Evolutionary conservation across 2,888 invertebrate genomes (phyloP).

Genomic region (Drosophila neoperkinsi): DNA sequence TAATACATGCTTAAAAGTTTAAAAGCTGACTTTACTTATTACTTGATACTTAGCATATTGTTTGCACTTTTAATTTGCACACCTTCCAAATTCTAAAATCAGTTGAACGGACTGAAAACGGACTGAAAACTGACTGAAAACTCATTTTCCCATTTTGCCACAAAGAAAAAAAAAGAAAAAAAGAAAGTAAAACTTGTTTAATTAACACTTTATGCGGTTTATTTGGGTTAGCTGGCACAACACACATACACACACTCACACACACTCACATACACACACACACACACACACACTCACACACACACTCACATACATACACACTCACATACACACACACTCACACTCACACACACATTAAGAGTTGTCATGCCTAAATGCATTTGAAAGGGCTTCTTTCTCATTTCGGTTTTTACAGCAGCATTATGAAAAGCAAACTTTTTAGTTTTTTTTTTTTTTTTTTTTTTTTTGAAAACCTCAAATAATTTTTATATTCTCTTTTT

Average conservation of each 20-base stretch:
- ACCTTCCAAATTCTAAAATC: constrained; percentile 2
- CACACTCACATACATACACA: constrained; percentile 1
- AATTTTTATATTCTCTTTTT: constrained; percentile 41
- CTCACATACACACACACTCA: constrained; percentile 8
- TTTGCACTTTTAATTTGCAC: not conserved
- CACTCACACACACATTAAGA: constrained; percentile 2
- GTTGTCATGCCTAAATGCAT: constrained; percentile 54
- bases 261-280: constrained; percentile 15
- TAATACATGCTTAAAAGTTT: not conserved
- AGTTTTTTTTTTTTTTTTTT: not conserved
- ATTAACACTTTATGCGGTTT: constrained; percentile 69
- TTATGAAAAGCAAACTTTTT: constrained; percentile 40
- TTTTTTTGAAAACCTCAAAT: constrained; percentile 34
- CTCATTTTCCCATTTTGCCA: constrained; percentile 24
- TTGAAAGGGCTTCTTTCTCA: constrained; percentile 65
- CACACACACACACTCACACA: constrained; percentile 4
- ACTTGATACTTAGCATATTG: not conserved
- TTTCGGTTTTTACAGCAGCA: constrained; percentile 34
- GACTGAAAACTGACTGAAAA: constrained; percentile 18
- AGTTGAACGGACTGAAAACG: not conserved
- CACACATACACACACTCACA: constrained; percentile 15
- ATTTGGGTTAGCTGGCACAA: constrained; percentile 65
- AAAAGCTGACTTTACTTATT: not conserved
- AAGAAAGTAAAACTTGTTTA: constrained; percentile 59
- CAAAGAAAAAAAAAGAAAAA: not conserved